Conservation (phyloP, 2,113 vertebrate species). For the Ictalurus punctatus region DNA sequence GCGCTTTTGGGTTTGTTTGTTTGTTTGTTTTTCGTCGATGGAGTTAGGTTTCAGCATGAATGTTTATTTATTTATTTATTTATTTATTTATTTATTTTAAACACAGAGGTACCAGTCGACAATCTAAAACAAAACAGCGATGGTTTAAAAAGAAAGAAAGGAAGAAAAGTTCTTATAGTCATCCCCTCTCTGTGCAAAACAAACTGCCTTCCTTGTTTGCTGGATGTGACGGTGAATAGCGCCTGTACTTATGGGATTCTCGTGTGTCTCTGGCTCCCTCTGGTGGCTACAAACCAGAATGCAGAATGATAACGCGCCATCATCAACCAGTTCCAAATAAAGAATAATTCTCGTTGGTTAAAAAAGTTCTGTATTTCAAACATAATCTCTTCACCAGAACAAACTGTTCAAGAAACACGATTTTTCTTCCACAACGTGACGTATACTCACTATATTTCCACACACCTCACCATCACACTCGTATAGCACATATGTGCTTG, state of each 20-base stretch:
- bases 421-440: no score
- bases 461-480: not conserved
- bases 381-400: not conserved
- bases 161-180: not conserved
- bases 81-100: not conserved
- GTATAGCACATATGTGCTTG: not conserved
- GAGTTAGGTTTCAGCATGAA: not conserved
- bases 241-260: not conserved
- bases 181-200: not conserved
- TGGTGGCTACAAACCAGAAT: not conserved
- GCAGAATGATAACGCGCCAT: not conserved
- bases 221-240: not conserved
- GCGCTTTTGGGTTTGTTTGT: no score
- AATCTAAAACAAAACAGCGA: not conserved
- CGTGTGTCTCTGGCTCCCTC: slow-evolving; percentile 10
- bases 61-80: not conserved
- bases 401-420: no score
- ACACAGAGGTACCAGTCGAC: not conserved
- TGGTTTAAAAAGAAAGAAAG: not conserved
- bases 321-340: not conserved
- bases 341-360: not conserved
- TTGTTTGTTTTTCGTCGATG: no score
- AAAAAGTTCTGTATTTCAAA: no score
- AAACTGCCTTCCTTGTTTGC: not conserved
- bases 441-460: not conserved